phyloP scores from a whole-genome alignment of 2,797 vertebrate genomes.

The Phylloscopus collybita region DNA sequence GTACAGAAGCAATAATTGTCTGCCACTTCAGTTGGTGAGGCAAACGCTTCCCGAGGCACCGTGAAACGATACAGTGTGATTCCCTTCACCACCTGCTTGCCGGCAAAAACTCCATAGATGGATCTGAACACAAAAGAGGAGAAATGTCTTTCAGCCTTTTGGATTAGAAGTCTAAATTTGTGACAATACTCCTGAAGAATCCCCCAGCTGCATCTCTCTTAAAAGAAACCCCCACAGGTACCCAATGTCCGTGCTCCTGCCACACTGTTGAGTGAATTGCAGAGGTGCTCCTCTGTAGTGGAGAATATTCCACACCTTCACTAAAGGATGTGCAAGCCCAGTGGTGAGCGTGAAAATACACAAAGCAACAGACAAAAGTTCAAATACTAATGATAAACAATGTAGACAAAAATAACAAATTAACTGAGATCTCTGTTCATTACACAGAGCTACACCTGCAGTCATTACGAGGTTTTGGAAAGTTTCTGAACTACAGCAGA shows the following conservation, averaged over 20 bases:
- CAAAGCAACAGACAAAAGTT: not conserved
- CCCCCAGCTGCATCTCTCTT: not conserved
- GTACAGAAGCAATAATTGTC: slow-evolving; percentile 90
- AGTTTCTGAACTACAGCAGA: not conserved
- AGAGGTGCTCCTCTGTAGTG: not conserved
- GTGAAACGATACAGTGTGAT: slow-evolving; percentile 87
- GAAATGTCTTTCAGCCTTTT: not conserved
- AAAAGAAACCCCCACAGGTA: not conserved
- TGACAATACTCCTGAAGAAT: not conserved
- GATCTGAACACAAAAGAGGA: slow-evolving; percentile 79
- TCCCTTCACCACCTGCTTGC: slow-evolving; percentile 79
- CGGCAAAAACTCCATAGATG: slow-evolving; percentile 81
- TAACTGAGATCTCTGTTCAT: not conserved
- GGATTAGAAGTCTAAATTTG: not conserved
- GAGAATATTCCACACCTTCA: not conserved
- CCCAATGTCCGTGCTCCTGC: not conserved
- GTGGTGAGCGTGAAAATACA: not conserved
- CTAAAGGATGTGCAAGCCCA: not conserved
- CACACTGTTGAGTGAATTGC: not conserved
- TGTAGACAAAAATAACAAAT: not conserved
- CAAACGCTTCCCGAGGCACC: slow-evolving; percentile 80
- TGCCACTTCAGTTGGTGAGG: slow-evolving; percentile 78
- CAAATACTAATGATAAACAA: not conserved
- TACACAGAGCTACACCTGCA: accelerated
- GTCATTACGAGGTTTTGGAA: not conserved